Conservation (phyloP, 2,888 invertebrate genomes). For the Meliscaeva auricollis region DNA sequence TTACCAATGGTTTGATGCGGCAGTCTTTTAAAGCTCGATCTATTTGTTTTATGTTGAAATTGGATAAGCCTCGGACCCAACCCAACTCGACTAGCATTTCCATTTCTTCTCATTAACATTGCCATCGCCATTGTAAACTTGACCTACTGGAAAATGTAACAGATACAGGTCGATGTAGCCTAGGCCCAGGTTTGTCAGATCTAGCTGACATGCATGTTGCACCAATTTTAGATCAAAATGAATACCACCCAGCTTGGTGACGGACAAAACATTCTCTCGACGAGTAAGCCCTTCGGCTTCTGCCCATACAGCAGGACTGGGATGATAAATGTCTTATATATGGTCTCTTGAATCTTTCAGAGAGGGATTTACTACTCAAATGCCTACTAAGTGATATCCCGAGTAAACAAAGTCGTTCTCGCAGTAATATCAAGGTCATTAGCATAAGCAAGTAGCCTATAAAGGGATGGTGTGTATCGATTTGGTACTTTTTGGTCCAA, state of each 20-base stretch:
- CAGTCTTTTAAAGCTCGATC: conserved; percentile 80
- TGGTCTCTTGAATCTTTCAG: too few relatives aligned
- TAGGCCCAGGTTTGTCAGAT: conserved; percentile 87
- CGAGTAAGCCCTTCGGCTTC: conserved; percentile 82
- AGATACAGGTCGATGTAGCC: conserved; percentile 92
- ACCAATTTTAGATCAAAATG: conserved; percentile 89
- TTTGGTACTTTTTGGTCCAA: too few relatives aligned
- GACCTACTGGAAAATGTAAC: conserved; percentile 93
- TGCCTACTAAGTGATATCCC: too few relatives aligned
- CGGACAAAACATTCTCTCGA: conserved; percentile 83
- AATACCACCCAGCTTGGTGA: conserved; percentile 82
- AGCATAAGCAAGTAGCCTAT: too few relatives aligned
- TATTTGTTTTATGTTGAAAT: conserved; percentile 82
- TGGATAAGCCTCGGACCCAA: conserved; percentile 81
- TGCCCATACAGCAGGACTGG: too few relatives aligned
- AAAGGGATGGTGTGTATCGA: too few relatives aligned
- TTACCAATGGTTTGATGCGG: conserved; percentile 81
- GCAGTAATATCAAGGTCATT: too few relatives aligned
- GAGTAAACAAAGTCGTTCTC: too few relatives aligned
- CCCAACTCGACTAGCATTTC: conserved; percentile 81
- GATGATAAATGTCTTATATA: too few relatives aligned
- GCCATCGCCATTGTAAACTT: conserved; percentile 84
- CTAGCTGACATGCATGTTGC: conserved; percentile 86
- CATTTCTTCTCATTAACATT: conserved; percentile 83
- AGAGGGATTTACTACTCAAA: too few relatives aligned